Evolutionary conservation across 2,113 vertebrate genomes (phyloP).

Genomic region (Meles meles): DNA sequence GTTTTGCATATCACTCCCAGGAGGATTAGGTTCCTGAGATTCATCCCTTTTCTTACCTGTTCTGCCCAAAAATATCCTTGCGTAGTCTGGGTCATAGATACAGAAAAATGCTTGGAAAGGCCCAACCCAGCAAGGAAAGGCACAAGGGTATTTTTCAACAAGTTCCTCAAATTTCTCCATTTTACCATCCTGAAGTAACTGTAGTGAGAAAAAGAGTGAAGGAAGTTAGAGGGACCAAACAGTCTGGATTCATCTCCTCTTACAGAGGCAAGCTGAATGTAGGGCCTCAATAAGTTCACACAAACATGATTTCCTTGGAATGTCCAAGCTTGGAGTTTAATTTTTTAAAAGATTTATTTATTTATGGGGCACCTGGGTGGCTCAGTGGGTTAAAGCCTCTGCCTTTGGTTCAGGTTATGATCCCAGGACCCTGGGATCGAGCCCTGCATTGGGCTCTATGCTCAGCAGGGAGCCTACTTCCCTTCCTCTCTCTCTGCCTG

Average conservation of each 20-base stretch:
- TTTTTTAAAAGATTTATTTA: neutral
- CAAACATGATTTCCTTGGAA: neutral
- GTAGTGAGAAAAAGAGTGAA: neutral
- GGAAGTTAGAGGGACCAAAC: neutral
- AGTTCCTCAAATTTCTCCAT: slow-evolving; percentile 71
- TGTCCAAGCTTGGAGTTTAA: neutral
- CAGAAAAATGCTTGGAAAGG: slow-evolving; percentile 79
- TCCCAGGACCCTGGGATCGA: no score
- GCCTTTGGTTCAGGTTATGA: no score
- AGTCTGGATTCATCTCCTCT: neutral
- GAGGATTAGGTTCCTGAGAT: neutral
- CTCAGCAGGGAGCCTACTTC: no score
- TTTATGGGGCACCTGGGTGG: neutral
- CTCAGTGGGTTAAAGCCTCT: no score
- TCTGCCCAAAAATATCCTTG: slow-evolving; percentile 82
- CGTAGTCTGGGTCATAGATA: slow-evolving; percentile 88
- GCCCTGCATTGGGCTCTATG: no score
- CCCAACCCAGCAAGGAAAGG: slow-evolving; percentile 84
- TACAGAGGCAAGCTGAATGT: neutral
- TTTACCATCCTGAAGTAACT: slow-evolving; percentile 83
- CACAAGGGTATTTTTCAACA: slow-evolving; percentile 78
- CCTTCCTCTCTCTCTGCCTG: no score
- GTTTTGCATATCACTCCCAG: neutral
- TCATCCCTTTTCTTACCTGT: slow-evolving; percentile 79
- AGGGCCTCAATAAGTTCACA: neutral